Percentiles rank a stretch among this genome's conserved stretches.
Conservation (phyloP, 2,797 vertebrate species). For the Melanotaenia pygmaea region DNA sequence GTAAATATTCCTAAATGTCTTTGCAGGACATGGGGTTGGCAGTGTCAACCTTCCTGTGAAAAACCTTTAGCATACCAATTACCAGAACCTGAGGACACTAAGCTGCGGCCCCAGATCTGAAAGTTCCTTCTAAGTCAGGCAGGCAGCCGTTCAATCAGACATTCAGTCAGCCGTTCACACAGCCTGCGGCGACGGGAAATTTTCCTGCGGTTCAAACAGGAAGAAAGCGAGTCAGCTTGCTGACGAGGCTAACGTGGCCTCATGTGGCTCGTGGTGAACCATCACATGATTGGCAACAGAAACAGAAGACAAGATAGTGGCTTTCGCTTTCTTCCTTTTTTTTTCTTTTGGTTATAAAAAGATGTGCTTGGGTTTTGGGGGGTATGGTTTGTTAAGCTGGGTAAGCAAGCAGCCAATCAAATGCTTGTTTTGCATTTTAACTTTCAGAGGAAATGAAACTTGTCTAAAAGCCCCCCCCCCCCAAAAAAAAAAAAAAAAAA, state of each 20-base stretch:
- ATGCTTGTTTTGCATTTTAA: constrained; percentile 13
- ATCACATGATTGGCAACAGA: constrained; percentile 43
- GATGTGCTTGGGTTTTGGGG: constrained; percentile 10
- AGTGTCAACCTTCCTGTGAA: constrained; percentile 34
- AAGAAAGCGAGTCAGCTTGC: constrained; percentile 52
- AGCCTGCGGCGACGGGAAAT: constrained; percentile 55
- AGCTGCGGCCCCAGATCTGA: constrained; percentile 57
- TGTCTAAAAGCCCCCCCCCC: background rate
- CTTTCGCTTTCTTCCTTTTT: constrained; percentile 22
- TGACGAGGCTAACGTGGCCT: constrained; percentile 50
- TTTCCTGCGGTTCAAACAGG: constrained; percentile 69
- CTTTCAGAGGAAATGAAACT: constrained; percentile 5
- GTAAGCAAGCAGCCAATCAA: constrained; percentile 6
- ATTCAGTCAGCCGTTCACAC: constrained; percentile 52
- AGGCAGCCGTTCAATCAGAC: constrained; percentile 61
- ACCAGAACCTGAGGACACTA: constrained; percentile 59
- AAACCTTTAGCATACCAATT: constrained; percentile 59
- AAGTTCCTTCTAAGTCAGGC: constrained; percentile 64
- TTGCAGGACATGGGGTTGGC: constrained; percentile 32
- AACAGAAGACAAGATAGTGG: constrained; percentile 12
- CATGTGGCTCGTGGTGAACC: constrained; percentile 42
- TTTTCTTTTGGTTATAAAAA: constrained; percentile 15
- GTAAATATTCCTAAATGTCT: constrained; percentile 57
- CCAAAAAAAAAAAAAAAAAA: no score
- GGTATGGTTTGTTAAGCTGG: constrained; percentile 20